Conservation (phyloP, 2,113 vertebrate genomes). For the Oreochromis aureus region DNA sequence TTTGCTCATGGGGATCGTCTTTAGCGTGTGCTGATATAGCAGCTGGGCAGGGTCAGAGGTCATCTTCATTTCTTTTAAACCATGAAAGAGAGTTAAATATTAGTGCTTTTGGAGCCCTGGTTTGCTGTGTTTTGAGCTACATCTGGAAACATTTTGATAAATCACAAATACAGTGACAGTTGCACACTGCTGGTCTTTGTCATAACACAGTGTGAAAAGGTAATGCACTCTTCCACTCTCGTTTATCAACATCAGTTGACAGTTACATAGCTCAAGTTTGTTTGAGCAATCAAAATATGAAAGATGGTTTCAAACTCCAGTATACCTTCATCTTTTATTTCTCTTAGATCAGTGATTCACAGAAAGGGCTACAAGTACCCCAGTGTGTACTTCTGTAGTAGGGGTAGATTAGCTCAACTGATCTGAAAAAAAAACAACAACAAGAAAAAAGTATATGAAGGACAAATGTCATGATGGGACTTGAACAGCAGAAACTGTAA, state of each 20-base stretch:
- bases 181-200: not conserved
- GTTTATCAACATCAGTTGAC: not conserved
- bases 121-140: not conserved
- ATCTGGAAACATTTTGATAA: not conserved
- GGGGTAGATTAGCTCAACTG: not conserved
- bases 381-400: not conserved
- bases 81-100: not conserved
- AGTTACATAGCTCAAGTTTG: not conserved
- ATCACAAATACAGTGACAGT: not conserved
- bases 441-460: not conserved
- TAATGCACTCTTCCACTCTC: not conserved
- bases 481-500: not conserved
- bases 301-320: not conserved
- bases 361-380: not conserved
- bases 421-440: not conserved
- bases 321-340: not conserved
- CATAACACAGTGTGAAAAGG: not conserved
- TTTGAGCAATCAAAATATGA: not conserved
- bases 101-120: not conserved
- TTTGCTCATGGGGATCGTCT: not conserved
- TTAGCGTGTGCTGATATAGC: constrained; percentile 10
- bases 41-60: constrained; percentile 29
- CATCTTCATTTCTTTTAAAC: not conserved
- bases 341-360: not conserved
- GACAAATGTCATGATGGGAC: not conserved